A percentile compares a stretch with the other conserved stretches of the same genome.
Evolutionary conservation across 2,797 vertebrate genomes (phyloP).

Genomic region (Liparis tanakae): DNA sequence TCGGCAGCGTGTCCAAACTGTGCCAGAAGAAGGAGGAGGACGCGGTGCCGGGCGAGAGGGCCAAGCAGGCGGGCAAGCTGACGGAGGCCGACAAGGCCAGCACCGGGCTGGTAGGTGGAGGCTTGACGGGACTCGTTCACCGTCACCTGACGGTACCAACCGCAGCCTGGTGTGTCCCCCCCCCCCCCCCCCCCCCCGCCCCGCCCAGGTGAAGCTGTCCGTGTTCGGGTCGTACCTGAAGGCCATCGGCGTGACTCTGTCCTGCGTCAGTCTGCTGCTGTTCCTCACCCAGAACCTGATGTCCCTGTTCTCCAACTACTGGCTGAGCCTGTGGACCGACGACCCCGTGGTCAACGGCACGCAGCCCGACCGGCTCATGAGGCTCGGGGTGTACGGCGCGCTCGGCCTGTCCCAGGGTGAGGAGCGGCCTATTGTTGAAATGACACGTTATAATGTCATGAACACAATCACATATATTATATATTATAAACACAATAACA

Average conservation of each 20-base stretch:
- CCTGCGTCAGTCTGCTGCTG: conserved; percentile 87
- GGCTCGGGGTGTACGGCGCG: conserved; percentile 90
- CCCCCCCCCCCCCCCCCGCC: not conserved
- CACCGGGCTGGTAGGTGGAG: conserved; percentile 87
- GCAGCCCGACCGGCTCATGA: conserved; percentile 85
- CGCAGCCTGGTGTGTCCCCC: not conserved
- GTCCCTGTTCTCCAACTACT: conserved; percentile 92
- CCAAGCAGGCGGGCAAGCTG: conserved; percentile 84
- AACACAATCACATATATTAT: too few species aligned
- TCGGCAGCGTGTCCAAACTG: conserved; percentile 49
- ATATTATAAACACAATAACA: too few species aligned
- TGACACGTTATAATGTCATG: not conserved
- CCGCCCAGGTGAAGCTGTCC: conserved; percentile 87
- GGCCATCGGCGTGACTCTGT: conserved; percentile 89
- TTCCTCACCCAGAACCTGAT: conserved; percentile 89
- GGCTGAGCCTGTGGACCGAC: conserved; percentile 97
- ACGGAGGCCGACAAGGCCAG: conserved; percentile 92
- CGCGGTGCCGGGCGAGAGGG: conserved; percentile 40
- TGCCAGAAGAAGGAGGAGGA: conserved; percentile 61
- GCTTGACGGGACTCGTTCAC: not conserved
- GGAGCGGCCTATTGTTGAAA: conserved; percentile 12
- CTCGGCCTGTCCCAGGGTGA: conserved; percentile 92
- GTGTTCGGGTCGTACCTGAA: conserved; percentile 97
- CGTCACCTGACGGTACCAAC: not conserved
- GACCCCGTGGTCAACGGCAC: conserved; percentile 93